Conservation (phyloP, 2,797 vertebrate genomes). For the Oreonectes daqikongensis region DNA sequence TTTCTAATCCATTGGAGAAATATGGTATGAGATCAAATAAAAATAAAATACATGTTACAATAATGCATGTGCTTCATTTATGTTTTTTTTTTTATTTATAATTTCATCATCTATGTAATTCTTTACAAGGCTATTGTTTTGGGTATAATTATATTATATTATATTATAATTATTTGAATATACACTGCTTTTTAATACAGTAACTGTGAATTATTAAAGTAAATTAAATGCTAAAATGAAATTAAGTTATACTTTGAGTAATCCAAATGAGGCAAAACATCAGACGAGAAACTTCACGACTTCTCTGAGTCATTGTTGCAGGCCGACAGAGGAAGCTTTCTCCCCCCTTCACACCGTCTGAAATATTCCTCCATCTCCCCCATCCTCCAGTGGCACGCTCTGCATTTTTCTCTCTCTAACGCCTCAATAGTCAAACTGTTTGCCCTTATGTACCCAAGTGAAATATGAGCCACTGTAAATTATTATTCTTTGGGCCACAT, state of each 20-base stretch:
- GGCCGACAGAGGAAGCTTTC: conserved; percentile 15
- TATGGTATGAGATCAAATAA: neutral
- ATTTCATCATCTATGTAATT: no score
- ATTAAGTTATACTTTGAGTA: neutral
- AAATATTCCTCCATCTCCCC: conserved; percentile 71
- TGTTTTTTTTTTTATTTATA: no score
- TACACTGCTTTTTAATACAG: no score
- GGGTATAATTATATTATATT: no score
- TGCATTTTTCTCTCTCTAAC: conserved; percentile 77
- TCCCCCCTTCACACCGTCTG: conserved; percentile 65
- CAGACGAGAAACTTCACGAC: neutral
- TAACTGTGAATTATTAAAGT: no score
- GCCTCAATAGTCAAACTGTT: conserved; percentile 78
- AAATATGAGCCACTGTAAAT: conserved; percentile 84
- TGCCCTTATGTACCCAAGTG: conserved; percentile 81
- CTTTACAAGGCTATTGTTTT: no score
- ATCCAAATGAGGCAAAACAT: conserved; percentile 4
- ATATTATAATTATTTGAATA: no score
- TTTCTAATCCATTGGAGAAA: neutral
- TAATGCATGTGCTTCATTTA: no score
- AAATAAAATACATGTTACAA: neutral
- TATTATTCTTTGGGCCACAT: conserved; percentile 82
- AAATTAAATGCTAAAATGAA: no score
- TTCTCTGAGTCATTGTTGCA: conserved; percentile 41
- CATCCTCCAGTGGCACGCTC: conserved; percentile 75